Conservation (phyloP, 2,888 invertebrate genomes). For the Drosophila pullipes region DNA sequence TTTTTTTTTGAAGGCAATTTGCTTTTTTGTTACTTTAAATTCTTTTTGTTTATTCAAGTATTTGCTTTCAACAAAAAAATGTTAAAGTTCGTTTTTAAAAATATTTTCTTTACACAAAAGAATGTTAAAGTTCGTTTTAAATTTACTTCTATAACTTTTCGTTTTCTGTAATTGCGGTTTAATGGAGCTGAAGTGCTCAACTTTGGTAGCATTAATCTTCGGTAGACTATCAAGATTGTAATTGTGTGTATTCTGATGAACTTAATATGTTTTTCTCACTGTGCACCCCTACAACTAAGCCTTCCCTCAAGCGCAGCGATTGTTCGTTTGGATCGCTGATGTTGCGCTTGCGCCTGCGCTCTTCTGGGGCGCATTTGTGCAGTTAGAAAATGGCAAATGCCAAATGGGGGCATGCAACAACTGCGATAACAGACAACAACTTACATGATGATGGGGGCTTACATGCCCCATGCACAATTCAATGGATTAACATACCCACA, state of each 20-base stretch:
- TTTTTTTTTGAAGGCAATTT: rapidly evolving
- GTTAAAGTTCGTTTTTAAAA: not conserved
- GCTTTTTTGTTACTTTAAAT: rapidly evolving
- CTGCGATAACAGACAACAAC: constrained; percentile 23
- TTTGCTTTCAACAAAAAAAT: not conserved
- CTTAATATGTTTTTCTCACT: not conserved
- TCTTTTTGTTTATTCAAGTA: not conserved
- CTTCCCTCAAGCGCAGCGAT: constrained; percentile 31
- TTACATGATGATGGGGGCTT: constrained; percentile 49
- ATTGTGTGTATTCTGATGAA: not conserved
- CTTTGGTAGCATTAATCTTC: not conserved
- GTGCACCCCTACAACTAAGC: not conserved
- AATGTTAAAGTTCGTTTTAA: not conserved
- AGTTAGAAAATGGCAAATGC: constrained; percentile 72
- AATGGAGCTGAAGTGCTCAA: not conserved
- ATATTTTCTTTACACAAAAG: too few species aligned
- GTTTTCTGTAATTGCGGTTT: not conserved
- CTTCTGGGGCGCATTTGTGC: constrained; percentile 66
- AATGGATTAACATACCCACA: constrained; percentile 65
- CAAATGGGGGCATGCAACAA: constrained; percentile 67
- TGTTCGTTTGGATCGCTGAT: constrained; percentile 46
- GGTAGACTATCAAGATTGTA: not conserved
- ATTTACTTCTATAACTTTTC: not conserved
- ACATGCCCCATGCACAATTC: constrained; percentile 35
- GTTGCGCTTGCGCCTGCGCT: constrained; percentile 28